Conservation (phyloP, 92 coral and sea anemone genomes). For the Epizoanthus scotinus region DNA sequence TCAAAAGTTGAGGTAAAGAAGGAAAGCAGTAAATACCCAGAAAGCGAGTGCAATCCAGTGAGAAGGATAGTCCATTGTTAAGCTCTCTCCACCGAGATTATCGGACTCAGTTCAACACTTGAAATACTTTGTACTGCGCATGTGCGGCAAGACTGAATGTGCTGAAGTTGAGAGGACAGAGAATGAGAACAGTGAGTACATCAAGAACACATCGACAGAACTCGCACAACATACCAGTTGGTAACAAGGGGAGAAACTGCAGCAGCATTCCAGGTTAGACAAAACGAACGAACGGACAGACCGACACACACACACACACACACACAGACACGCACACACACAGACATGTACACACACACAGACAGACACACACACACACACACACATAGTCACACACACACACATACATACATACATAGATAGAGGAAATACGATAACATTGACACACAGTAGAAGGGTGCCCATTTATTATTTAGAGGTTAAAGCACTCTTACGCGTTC, state of each 20-base stretch:
- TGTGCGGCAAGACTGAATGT: constrained; percentile 37
- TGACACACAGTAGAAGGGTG: too few relatives aligned
- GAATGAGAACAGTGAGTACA: constrained; percentile 12
- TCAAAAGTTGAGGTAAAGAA: constrained; percentile 2
- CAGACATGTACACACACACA: background rate
- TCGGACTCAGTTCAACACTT: constrained; percentile 25
- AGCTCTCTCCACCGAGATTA: constrained; percentile 17
- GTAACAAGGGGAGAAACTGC: background rate
- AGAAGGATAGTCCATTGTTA: constrained; percentile 28
- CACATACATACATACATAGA: background rate
- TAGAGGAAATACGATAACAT: too few relatives aligned
- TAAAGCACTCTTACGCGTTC: too few relatives aligned
- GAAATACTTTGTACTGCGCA: constrained; percentile 24
- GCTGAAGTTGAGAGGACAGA: constrained; percentile 24
- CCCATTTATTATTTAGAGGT: too few relatives aligned
- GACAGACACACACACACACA: background rate
- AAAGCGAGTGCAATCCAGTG: constrained; percentile 21
- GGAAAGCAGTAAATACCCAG: constrained; percentile 45
- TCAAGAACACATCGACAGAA: background rate
- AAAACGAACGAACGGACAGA: too few relatives aligned
- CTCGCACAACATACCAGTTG: background rate
- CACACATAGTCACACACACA: background rate
- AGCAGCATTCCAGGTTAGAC: background rate
- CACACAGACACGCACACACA: background rate
- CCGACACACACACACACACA: too few relatives aligned